Conservation (phyloP, 2,113 vertebrate species). For the Psettodes erumei region DNA sequence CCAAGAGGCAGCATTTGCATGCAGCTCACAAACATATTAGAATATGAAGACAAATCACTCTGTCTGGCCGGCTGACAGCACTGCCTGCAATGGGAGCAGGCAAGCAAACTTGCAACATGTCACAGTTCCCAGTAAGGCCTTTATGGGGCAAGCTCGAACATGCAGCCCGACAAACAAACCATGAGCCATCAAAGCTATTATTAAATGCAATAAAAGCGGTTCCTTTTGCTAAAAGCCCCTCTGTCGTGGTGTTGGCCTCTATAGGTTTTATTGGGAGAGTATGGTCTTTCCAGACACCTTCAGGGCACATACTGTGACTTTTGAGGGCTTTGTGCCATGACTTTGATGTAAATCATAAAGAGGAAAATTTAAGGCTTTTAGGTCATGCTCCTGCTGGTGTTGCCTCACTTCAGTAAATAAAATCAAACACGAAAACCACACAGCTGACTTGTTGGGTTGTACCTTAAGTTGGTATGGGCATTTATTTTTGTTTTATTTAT, state of each 20-base stretch:
- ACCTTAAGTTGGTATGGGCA: not conserved
- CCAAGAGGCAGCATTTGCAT: slow-evolving; percentile 75
- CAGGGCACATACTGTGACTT: slow-evolving; percentile 49
- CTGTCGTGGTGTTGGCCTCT: slow-evolving; percentile 49
- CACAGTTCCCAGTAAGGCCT: slow-evolving; percentile 54
- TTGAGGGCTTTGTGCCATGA: slow-evolving; percentile 62
- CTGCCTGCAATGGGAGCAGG: slow-evolving; percentile 62
- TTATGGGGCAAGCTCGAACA: slow-evolving; percentile 70
- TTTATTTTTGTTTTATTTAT: not conserved
- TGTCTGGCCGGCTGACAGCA: slow-evolving; percentile 73
- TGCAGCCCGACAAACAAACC: slow-evolving; percentile 73
- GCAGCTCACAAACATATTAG: slow-evolving; percentile 78
- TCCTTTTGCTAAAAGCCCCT: slow-evolving; percentile 53
- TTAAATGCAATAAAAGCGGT: slow-evolving; percentile 75
- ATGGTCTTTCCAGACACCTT: slow-evolving; percentile 59
- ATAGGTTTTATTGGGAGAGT: slow-evolving; percentile 41
- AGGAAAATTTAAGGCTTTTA: slow-evolving; percentile 55
- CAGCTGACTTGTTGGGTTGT: slow-evolving; percentile 6
- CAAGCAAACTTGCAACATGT: slow-evolving; percentile 68
- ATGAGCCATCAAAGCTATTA: slow-evolving; percentile 70
- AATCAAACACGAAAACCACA: slow-evolving; percentile 20
- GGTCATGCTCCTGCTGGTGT: slow-evolving; percentile 17
- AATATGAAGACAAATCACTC: slow-evolving; percentile 83
- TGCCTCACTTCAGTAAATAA: slow-evolving; percentile 41
- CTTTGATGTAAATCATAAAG: slow-evolving; percentile 78